Conservation (phyloP, 2,888 invertebrate genomes). For the Eupithecia centaureata region DNA sequence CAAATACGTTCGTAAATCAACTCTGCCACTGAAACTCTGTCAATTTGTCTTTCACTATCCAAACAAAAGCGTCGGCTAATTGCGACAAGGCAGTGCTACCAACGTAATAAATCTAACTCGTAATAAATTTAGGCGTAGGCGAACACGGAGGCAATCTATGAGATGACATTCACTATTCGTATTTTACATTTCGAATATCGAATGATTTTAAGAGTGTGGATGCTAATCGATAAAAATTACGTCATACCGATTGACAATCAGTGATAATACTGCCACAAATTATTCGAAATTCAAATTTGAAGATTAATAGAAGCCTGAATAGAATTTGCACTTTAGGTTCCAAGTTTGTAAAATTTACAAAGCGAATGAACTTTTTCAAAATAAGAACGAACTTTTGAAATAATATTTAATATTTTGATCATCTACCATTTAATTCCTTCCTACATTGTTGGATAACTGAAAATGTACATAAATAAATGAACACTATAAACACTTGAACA, state of each 20-base stretch:
- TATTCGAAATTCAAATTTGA: not conserved
- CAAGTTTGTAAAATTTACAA: no score
- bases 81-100: slow-evolving; percentile 34
- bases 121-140: slow-evolving; percentile 32
- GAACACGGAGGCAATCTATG: slow-evolving; percentile 34
- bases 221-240: not conserved
- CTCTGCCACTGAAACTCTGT: slow-evolving; percentile 6
- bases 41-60: slow-evolving; percentile 29
- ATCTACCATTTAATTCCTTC: no score
- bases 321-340: no score
- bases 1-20: not conserved
- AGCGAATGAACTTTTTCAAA: no score
- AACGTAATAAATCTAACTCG: slow-evolving; percentile 26
- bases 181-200: slow-evolving; percentile 1
- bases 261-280: not conserved
- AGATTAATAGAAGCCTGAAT: no score
- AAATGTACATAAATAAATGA: no score
- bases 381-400: no score
- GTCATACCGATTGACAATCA: not conserved
- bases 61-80: slow-evolving; percentile 31
- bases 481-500: not conserved
- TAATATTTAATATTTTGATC: no score
- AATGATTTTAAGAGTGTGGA: not conserved
- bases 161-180: slow-evolving; percentile 17
- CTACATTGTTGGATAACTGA: no score